phyloP scores from a whole-genome alignment of 2,797 vertebrate genomes.

The Enteromius mattozi region DNA sequence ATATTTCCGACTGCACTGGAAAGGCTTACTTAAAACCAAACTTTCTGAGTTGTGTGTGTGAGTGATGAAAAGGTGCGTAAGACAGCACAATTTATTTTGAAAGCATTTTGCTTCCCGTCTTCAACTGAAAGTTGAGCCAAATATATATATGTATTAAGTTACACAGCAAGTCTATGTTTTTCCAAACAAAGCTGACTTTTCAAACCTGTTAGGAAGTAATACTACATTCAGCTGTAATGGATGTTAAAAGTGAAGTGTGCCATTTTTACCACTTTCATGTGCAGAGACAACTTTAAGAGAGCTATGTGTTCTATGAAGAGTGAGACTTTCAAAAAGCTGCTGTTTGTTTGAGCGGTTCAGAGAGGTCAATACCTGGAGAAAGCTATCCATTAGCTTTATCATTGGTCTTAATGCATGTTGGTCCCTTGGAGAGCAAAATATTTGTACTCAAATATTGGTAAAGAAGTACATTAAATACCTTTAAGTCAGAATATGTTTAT shows the following conservation, averaged over 20 bases:
- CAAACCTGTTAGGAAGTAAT: not conserved
- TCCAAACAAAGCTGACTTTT: conserved; percentile 6
- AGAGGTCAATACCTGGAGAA: not conserved
- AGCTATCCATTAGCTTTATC: not conserved
- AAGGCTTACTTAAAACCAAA: not conserved
- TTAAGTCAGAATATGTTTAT: not conserved
- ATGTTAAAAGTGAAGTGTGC: conserved; percentile 7
- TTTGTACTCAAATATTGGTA: not conserved
- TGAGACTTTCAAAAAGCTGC: not conserved
- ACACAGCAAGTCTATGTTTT: not conserved
- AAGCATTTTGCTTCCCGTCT: not conserved
- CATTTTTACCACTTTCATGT: not conserved
- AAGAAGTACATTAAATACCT: not conserved
- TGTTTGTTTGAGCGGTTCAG: not conserved
- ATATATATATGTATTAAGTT: not conserved
- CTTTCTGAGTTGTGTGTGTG: not conserved
- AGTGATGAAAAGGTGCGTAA: not conserved
- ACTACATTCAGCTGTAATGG: not conserved
- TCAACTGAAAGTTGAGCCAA: not conserved
- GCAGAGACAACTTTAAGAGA: not conserved
- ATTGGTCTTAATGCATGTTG: not conserved
- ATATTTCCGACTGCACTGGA: not conserved
- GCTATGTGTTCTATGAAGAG: not conserved
- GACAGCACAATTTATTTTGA: not conserved
- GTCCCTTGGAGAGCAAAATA: not conserved